Base-by-base conservation (phyloP, 1,140 invertebrate species). In the Drosophila pseudoobscura region DNA sequence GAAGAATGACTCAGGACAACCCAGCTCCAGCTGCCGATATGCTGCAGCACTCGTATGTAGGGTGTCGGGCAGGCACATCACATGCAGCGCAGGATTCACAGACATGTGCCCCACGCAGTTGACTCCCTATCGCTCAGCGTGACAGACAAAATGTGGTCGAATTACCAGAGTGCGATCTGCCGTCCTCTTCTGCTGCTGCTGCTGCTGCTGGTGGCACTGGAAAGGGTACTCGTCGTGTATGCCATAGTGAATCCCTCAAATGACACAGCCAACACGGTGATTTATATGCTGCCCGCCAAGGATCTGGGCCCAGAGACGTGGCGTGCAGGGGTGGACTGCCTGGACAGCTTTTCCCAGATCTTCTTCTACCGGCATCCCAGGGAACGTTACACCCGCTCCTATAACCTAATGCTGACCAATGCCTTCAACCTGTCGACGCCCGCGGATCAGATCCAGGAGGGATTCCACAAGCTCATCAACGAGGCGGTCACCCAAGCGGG, bases 231-330 rank as follows among this genome's bases (percentile, higher is more conserved):
- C 11, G 11, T 4, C 35, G 47, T 39, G 6, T 31, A 8, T 2
- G 60, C 24, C 26, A 90, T 90, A 26, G 80, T 90, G 5, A 90
- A 85, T 72, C 89, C 78, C 2, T 39, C 76, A 8, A 80, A 88
- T 41, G 75, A 90, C 6, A 72, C 90, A 2, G 82, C 83, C 49
- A 76, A 79, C 51, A 78, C 73, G 55, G 83, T 90, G 24, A 85
- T 91, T 29, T 89, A 88, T 52, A 75, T 91, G 73, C 59, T 78
- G 41, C 72, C 76, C 2, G 65, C 54, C 6, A 77, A 74, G 51
- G 80, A 82, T 6, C 26, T 88, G 13, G 89, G 80, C 1, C 70
- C 80, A 0, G 52, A 77, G 6, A 66, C 78, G 0, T 89, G 80
- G 83, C 50, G 63, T 11, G 79, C 77, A 1, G 91, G 90, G 7